Conservation (phyloP, 1,140 invertebrate species). For the Eurytemora carolleeae region DNA sequence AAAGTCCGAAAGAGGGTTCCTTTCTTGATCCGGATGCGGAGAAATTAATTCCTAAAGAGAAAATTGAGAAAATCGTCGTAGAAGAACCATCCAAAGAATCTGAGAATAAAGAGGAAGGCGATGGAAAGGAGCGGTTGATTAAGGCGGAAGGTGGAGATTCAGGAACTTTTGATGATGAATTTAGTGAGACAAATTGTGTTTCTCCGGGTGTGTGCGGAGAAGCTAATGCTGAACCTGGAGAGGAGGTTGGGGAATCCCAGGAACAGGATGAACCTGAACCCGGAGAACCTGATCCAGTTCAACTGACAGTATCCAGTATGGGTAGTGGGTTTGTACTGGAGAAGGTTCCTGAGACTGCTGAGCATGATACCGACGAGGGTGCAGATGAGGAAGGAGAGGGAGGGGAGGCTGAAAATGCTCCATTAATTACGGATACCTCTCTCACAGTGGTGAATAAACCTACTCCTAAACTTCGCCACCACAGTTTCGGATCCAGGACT, state of each 20-base stretch:
- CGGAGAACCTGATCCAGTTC: not conserved
- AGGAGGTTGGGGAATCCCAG: not conserved
- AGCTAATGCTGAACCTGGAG: not conserved
- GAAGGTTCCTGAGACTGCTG: not conserved
- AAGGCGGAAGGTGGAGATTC: not conserved
- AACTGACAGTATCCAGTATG: not conserved
- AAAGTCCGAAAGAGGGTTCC: not conserved
- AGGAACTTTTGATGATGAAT: not conserved
- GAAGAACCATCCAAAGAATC: no score
- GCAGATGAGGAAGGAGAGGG: not conserved
- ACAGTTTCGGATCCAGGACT: not conserved
- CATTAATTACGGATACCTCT: not conserved
- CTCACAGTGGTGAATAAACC: not conserved
- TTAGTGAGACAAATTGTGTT: not conserved
- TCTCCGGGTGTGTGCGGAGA: not conserved
- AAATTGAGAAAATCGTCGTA: no score
- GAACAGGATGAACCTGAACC: not conserved
- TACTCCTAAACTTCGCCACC: not conserved
- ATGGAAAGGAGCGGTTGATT: not conserved
- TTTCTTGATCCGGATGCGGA: not conserved
- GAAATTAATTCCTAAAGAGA: not conserved
- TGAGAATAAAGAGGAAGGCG: not conserved
- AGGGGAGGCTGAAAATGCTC: not conserved
- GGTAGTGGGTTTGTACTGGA: not conserved
- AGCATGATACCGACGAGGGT: no score